Evolutionary conservation across 1,140 invertebrate genomes (phyloP).

Genomic region (Pristionchus pacificus): DNA sequence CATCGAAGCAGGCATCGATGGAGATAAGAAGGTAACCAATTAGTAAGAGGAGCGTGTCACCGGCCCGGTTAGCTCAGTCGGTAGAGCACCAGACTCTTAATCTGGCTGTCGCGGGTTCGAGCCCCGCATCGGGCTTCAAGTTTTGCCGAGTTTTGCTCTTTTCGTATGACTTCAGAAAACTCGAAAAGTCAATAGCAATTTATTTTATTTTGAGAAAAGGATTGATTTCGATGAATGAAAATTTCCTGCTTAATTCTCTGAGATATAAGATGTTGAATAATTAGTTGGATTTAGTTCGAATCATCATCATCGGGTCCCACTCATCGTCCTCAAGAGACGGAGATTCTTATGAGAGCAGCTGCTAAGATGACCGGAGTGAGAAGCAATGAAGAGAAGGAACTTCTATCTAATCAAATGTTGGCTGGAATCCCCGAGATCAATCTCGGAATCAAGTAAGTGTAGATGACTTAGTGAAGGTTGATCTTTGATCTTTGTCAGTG

Average conservation of each 20-base stretch:
- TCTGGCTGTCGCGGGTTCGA: constrained; percentile 55
- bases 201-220: too few relatives aligned
- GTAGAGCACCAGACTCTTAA: constrained; percentile 58
- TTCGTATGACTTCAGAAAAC: background rate
- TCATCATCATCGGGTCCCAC: background rate
- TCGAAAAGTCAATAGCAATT: too few relatives aligned
- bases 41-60: too few relatives aligned
- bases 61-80: constrained; percentile 57
- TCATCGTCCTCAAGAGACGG: constrained; percentile 17
- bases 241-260: too few relatives aligned
- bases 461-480: constrained; percentile 9
- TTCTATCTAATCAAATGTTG: constrained; percentile 99
- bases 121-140: constrained; percentile 46
- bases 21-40: too few relatives aligned
- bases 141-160: constrained; percentile 10
- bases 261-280: too few relatives aligned
- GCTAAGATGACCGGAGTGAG: constrained; percentile 40
- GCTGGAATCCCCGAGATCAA: constrained; percentile 99
- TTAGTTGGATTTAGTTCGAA: background rate
- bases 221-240: too few relatives aligned
- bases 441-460: constrained; percentile 81
- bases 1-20: constrained; percentile 36
- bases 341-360: constrained; percentile 45
- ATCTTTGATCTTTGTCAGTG: constrained; percentile 35
- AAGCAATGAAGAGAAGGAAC: constrained; percentile 83